Base-by-base conservation (phyloP, 2,888 invertebrate species). In the Stenichneumon culpator region DNA sequence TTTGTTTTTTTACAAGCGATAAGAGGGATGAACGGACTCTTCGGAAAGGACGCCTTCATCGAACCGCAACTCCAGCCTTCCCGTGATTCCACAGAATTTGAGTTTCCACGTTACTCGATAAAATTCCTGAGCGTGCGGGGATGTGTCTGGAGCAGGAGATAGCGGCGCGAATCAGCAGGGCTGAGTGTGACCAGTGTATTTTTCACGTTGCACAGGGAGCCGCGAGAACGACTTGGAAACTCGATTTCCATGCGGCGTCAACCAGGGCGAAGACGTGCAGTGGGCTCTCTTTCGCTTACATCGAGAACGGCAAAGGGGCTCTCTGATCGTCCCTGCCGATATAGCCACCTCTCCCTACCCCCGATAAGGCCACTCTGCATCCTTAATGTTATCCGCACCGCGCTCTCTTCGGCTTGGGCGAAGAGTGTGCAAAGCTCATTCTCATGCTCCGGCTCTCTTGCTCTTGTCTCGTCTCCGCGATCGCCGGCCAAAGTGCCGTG, bases 351-450 rank as follows among this genome's bases (percentile, higher is more conserved):
- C 3, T 6, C n/a, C 52, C 67, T 19, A 14, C 72, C 73, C 67
- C 80, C 85, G 85, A 82, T 82, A 82, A 80, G 82, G 80, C 79
- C 79, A 82, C 79, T 86, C 82, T 80, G 85, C 85, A 86, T 80
- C 68, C 73, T 80, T 86, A 86, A 86, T 86, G 79, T 73, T 86
- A 86, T 80, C 85, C 79, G 16, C 44, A 3, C 44, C 72, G 57
- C 79, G 68, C 85, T 86, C 75, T 77, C 60, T 63, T 65, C 52
- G 52, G 54, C 36, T 22, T 28, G 28, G 60, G 68, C 67, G 73
- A 73, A 82, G 72, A 73, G 79, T 72, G 73, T 73, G 80, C 80
- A 73, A 82, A 86, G 39, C 80, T 82, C 78, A 83, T 86, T 82
- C 74, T 75, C 69, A 79, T 73, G 73, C 70, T 70, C 65, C 32